These are phyloP conservation scores for Uropsilus gracilis DNA, from an alignment of 2,113 vertebrate species.

Conservation along the genomic window DNA sequence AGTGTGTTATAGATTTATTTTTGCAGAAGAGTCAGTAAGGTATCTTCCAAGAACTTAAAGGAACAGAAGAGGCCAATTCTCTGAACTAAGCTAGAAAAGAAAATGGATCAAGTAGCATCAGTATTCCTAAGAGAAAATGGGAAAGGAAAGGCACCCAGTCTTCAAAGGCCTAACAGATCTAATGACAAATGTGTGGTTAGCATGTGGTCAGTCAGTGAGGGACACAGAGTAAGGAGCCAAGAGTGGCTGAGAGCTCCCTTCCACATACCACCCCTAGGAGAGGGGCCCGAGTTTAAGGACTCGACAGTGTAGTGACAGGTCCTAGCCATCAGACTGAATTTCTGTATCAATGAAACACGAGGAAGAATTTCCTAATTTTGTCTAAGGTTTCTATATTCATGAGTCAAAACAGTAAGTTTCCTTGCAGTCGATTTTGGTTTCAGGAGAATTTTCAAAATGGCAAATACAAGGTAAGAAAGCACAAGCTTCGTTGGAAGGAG, in stretches of 20 bases:
- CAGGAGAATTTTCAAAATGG: neutral
- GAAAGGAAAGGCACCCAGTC: neutral
- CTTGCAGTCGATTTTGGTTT: neutral
- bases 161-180: neutral
- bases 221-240: neutral
- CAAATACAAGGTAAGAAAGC: neutral
- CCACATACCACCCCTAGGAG: neutral
- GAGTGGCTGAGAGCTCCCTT: neutral
- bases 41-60: conserved; percentile 27
- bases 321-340: neutral
- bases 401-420: neutral
- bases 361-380: neutral
- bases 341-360: neutral
- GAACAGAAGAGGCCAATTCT: neutral
- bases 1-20: neutral
- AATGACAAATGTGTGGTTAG: neutral
- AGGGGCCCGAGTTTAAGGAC: neutral
- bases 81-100: conserved; percentile 2
- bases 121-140: neutral
- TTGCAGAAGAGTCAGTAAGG: neutral
- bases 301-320: rapidly evolving
- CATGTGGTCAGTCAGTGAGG: neutral
- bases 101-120: neutral
- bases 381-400: neutral
- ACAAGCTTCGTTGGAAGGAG: neutral